Base-by-base conservation (phyloP, 1,140 invertebrate species). In the Eubasilissa regina region DNA sequence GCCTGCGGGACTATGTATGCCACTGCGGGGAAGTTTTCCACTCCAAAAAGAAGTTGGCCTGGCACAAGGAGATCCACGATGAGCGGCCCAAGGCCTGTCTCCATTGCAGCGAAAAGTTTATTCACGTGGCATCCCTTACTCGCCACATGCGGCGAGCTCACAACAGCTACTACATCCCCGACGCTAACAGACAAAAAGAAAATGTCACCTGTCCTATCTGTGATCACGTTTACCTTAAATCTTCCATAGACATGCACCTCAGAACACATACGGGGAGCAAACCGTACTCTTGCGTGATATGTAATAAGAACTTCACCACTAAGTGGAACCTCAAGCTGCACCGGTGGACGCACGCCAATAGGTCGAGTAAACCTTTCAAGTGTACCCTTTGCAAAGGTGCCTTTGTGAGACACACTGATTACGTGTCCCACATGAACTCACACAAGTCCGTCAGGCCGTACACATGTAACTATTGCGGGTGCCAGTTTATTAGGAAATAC, bases 381-480 rank as follows among this genome's bases (percentile, higher is more conserved):
- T 97, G 96, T 87, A 92, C 91, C 79, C 90, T 94, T 83, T 96
- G 95, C 86, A 94, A 94, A 84, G 93, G 94, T 55, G 94, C 95
- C 13, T 96, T 96, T 87, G 92, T 95, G 75, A 90, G 95, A 3
- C 92, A 95, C 84, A 90, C 92, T 56, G 95, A 96, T 84, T 95
- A 94, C 84, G 91, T 93, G 6, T 93, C 94, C 13, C 96, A 97
- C 87, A 93, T 96, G 91, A 94, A 95, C 86, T 93, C 95, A 35
- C 95, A 96, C 87, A 93, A 93, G 78, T 93, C 94, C 73, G 92
- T 95, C 48, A 91, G 93, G 75, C 95, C 95, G 1, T 97, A 96
- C 86, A 96, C 95, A 0, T 97, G 96, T 86, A 97, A 98, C 84
- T 94, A 96, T 86, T 98, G 97, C 86, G 97, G 96, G 35, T 95